phyloP scores from a whole-genome alignment of 2,888 invertebrate genomes.

The Suillia variegata region DNA sequence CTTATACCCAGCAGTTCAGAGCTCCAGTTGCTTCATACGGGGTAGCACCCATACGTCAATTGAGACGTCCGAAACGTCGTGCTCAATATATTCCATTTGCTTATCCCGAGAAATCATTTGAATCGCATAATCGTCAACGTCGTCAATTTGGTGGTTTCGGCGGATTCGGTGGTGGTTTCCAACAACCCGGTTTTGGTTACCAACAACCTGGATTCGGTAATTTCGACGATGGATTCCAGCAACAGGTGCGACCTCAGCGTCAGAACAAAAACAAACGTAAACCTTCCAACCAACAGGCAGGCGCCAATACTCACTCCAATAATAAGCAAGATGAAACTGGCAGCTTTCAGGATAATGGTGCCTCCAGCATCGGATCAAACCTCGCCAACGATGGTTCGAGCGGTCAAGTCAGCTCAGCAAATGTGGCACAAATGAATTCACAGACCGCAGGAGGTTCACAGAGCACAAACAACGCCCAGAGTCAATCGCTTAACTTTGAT shows the following conservation, averaged over 20 bases:
- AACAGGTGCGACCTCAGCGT: constrained; percentile 15
- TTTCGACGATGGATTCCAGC: constrained; percentile 17
- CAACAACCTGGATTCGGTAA: constrained; percentile 8
- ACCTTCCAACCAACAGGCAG: constrained; percentile 49
- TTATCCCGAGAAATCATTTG: constrained; percentile 29
- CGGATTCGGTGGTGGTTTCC: constrained; percentile 4
- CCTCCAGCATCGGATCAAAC: constrained; percentile 56
- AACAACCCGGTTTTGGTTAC: constrained; percentile 24
- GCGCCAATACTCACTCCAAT: constrained; percentile 49
- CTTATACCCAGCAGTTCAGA: no score
- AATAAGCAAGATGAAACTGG: constrained; percentile 35
- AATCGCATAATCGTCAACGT: constrained; percentile 24
- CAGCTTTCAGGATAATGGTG: constrained; percentile 41
- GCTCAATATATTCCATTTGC: constrained; percentile 44
- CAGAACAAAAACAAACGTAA: constrained; percentile 33
- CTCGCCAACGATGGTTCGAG: constrained; percentile 51
- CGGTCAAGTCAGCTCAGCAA: constrained; percentile 56
- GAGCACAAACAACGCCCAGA: constrained; percentile 49
- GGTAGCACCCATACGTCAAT: constrained; percentile 12
- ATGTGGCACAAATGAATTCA: constrained; percentile 50
- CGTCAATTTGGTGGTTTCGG: constrained; percentile 28
- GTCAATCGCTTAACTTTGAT: constrained; percentile 54
- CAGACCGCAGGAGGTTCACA: constrained; percentile 36
- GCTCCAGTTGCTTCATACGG: neutral
- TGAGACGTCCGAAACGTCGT: constrained; percentile 37